Evolutionary conservation across 1,140 invertebrate genomes (phyloP).

Genomic region (Drosophila fuyamai): DNA sequence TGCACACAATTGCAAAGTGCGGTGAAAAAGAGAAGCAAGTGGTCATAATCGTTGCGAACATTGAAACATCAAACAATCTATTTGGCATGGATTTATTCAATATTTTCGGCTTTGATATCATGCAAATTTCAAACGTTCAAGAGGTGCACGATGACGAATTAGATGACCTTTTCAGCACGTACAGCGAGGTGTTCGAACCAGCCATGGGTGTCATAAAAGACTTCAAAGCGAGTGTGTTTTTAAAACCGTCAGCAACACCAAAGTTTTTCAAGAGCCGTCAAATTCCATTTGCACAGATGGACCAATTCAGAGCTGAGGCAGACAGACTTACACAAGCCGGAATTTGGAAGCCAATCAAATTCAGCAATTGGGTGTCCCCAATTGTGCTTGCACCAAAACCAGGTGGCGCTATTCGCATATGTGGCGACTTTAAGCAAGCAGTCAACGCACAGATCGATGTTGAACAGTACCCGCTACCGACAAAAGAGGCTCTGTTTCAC

Average conservation of each 20-base stretch:
- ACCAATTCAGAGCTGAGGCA: background rate
- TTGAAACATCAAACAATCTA: background rate
- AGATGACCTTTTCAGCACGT: background rate
- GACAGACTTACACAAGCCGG: background rate
- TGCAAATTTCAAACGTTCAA: background rate
- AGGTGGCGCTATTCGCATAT: background rate
- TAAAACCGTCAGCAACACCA: too few species aligned
- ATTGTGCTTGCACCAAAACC: background rate
- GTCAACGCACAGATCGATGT: slow-evolving; percentile 5
- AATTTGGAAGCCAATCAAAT: background rate
- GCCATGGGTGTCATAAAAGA: background rate
- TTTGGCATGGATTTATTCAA: background rate
- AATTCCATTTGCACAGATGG: too few species aligned
- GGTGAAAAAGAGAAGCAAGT: background rate
- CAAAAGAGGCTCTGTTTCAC: background rate
- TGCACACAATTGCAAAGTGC: slow-evolving; percentile 1
- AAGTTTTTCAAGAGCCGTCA: too few species aligned
- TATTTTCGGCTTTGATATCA: background rate
- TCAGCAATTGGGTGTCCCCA: slow-evolving; percentile 1
- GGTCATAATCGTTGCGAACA: background rate
- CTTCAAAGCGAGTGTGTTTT: too few species aligned
- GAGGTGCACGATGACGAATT: background rate
- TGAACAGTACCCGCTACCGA: background rate
- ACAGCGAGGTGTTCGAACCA: background rate
- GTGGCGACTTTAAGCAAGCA: background rate